Evolutionary conservation across 2,888 invertebrate species (phyloP).

Genomic region (Loripinus fragilis): DNA sequence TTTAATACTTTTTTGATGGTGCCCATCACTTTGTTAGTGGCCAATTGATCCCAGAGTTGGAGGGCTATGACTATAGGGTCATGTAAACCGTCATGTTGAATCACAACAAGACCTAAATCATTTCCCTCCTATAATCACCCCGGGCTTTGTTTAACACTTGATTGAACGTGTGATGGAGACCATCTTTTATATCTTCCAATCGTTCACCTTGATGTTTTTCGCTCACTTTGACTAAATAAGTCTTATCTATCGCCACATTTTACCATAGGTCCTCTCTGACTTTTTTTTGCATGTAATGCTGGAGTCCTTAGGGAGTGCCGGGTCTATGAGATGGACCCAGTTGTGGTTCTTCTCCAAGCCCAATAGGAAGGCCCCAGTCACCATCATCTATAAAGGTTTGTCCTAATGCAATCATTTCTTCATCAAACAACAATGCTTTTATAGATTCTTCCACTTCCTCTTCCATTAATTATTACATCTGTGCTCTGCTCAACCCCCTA

Average conservation of each 20-base stretch:
- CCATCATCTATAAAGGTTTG: slow-evolving; percentile 28
- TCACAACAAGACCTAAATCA: slow-evolving; percentile 38
- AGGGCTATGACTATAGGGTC: slow-evolving; percentile 45
- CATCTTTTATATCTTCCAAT: too few relatives aligned
- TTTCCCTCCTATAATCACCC: slow-evolving; percentile 32
- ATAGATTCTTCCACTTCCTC: slow-evolving; percentile 26
- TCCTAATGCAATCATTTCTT: slow-evolving; percentile 29
- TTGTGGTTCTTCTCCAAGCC: slow-evolving; percentile 8
- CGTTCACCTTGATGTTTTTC: not conserved
- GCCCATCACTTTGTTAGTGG: slow-evolving; percentile 36
- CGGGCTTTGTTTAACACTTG: too few relatives aligned
- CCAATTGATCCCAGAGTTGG: slow-evolving; percentile 38
- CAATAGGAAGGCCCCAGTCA: slow-evolving; percentile 12
- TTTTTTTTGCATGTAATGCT: not conserved
- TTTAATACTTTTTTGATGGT: slow-evolving; percentile 45
- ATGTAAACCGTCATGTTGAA: slow-evolving; percentile 36
- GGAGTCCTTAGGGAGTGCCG: not conserved
- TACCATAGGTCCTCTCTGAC: not conserved
- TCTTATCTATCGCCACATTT: too few relatives aligned
- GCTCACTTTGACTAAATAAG: too few relatives aligned
- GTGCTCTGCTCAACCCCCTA: not conserved
- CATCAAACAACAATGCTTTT: too few relatives aligned
- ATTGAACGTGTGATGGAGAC: too few relatives aligned
- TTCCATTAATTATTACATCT: too few relatives aligned
- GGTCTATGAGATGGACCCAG: too few relatives aligned